Percentiles rank a stretch among this genome's conserved stretches.
Conservation (phyloP, 2,113 vertebrate genomes). For the Dasyurus viverrinus region DNA sequence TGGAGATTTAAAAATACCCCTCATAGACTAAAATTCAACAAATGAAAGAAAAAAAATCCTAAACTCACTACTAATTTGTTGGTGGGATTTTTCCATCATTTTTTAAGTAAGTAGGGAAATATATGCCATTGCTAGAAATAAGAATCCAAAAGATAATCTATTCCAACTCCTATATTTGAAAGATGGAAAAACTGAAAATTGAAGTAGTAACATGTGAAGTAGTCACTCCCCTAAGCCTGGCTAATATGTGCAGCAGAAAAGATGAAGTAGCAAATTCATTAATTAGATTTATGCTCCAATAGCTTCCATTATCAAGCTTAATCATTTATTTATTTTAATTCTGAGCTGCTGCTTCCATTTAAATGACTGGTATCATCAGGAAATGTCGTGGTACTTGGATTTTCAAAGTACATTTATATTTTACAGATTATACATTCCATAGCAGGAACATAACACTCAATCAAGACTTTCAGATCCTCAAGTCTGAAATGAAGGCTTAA, state of each 20-base stretch:
- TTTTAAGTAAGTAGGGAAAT: not conserved
- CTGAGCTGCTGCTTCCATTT: conserved; percentile 7
- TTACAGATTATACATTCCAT: not conserved
- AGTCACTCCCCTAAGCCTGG: not conserved
- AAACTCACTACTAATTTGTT: not conserved
- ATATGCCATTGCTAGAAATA: not conserved
- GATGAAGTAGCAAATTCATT: not conserved
- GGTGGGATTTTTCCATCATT: not conserved
- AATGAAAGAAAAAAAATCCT: not conserved
- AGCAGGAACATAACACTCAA: not conserved
- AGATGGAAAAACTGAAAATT: not conserved
- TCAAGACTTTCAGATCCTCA: conserved; percentile 19
- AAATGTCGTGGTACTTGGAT: conserved; percentile 16
- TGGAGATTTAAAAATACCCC: not conserved
- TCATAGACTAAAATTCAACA: not conserved
- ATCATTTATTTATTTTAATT: conserved; percentile 32
- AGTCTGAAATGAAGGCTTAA: conserved; percentile 33
- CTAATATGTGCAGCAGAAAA: not conserved
- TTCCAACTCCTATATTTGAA: not conserved
- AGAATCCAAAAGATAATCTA: not conserved
- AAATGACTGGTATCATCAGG: conserved; percentile 21
- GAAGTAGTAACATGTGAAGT: not conserved
- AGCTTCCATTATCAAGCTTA: conserved; percentile 15
- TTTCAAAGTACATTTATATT: conserved; percentile 35
- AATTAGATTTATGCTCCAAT: not conserved